phyloP scores from a whole-genome alignment of 2,888 invertebrate species.

The Pseudococcus viburni region DNA sequence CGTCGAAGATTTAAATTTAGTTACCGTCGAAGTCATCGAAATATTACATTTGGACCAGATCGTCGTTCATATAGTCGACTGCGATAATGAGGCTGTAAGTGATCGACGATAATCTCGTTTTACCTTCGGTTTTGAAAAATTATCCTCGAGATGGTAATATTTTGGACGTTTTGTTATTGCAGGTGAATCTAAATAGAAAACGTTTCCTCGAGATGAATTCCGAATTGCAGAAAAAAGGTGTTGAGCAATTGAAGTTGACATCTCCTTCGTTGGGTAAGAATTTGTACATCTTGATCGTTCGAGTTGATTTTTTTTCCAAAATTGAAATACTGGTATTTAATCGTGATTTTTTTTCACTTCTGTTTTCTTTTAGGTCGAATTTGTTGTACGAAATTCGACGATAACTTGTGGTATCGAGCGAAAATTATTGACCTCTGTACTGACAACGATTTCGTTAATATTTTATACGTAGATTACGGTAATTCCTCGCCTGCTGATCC shows the following conservation, averaged over 20 bases:
- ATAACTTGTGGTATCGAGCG: conserved; percentile 46
- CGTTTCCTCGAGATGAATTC: not conserved
- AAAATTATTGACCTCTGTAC: not conserved
- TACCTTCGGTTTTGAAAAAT: no score
- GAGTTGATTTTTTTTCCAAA: no score
- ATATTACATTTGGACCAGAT: conserved; percentile 3
- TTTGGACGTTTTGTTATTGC: not conserved
- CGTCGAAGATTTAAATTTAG: not conserved
- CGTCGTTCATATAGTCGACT: conserved; percentile 25
- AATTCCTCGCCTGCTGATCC: not conserved
- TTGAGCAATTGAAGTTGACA: conserved; percentile 1
- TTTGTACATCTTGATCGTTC: no score
- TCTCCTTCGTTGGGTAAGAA: not conserved
- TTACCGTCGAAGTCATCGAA: conserved; percentile 56
- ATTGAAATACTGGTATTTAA: no score
- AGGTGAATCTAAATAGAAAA: not conserved
- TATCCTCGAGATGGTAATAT: not conserved
- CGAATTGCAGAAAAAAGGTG: conserved; percentile 29
- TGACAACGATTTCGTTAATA: not conserved
- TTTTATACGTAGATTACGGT: conserved; percentile 61
- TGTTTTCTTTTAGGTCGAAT: conserved; percentile 13
- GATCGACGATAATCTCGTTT: no score
- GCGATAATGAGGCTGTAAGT: conserved; percentile 6
- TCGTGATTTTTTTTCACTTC: no score
- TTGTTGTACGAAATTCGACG: conserved; percentile 58